A percentile compares a stretch with the other conserved stretches of the same genome.
Conservation (phyloP, 2,888 invertebrate genomes). For the Rhaphigaster nebulosa region DNA sequence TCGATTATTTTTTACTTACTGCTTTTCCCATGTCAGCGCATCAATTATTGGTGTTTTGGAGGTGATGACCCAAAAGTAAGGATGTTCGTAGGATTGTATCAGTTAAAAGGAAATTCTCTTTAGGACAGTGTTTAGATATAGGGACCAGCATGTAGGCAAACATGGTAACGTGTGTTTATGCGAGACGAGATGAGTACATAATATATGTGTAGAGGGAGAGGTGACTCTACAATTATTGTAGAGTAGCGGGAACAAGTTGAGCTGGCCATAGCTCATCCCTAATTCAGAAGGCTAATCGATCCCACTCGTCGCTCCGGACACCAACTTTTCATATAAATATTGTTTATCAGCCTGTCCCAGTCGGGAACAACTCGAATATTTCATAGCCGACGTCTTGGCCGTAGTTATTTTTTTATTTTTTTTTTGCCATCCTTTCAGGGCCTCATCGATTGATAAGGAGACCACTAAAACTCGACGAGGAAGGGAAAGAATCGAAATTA, state of each 20-base stretch:
- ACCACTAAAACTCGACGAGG: background rate
- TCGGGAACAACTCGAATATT: constrained; percentile 50
- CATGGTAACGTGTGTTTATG: constrained; percentile 33
- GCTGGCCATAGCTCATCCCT: constrained; percentile 22
- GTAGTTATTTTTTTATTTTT: background rate
- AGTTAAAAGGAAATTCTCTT: background rate
- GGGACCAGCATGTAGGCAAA: constrained; percentile 4
- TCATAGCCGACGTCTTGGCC: constrained; percentile 3
- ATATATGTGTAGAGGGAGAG: constrained; percentile 21
- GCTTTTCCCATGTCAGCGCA: too few species aligned
- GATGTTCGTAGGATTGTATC: background rate
- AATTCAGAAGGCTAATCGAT: constrained; percentile 36
- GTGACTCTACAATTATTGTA: constrained; percentile 13
- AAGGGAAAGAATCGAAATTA: background rate
- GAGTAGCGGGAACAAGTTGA: constrained; percentile 6
- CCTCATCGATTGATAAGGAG: background rate
- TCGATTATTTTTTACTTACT: too few species aligned
- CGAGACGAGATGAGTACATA: background rate
- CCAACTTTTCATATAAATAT: constrained; percentile 54
- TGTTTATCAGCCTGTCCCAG: constrained; percentile 25
- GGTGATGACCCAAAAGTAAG: background rate
- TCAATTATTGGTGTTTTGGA: background rate
- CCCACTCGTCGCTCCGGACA: background rate
- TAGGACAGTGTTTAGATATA: background rate
- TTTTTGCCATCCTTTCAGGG: background rate